Conservation (phyloP, 64 coral and sea anemone genomes). For the Stylophora pistillata region DNA sequence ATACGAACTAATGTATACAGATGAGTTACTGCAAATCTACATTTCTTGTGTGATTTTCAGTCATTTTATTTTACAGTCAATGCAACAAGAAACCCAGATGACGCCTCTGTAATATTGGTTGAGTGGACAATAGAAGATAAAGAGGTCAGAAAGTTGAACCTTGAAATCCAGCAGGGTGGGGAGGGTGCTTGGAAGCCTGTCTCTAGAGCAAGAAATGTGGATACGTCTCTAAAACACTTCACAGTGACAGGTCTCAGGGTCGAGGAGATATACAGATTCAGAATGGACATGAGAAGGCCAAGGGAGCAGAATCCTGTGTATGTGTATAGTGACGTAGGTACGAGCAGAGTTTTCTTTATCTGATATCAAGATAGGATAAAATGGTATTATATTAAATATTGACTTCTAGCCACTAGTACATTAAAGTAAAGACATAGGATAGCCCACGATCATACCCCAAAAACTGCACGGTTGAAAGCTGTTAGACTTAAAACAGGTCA, state of each 20-base stretch:
- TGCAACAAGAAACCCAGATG: slow-evolving; percentile 16
- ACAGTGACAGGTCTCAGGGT: slow-evolving; percentile 10
- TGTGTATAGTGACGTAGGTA: neutral
- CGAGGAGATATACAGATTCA: slow-evolving; percentile 25
- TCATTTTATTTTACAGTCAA: neutral
- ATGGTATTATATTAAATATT: no score
- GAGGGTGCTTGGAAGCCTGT: slow-evolving; percentile 12
- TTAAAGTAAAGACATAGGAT: no score
- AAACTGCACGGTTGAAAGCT: no score
- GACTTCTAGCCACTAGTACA: no score
- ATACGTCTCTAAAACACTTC: neutral
- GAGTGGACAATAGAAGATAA: slow-evolving; percentile 2
- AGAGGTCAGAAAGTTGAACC: neutral
- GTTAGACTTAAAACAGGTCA: no score
- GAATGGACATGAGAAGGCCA: slow-evolving; percentile 21
- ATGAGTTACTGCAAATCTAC: no score
- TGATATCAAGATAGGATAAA: no score
- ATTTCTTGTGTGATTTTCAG: neutral
- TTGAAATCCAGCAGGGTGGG: slow-evolving; percentile 14
- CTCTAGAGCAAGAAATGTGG: neutral
- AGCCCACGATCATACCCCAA: no score
- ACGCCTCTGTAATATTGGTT: slow-evolving; percentile 3
- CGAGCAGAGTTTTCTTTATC: no score
- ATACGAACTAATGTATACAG: no score
- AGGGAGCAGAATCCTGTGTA: neutral